phyloP scores from a whole-genome alignment of 2,113 vertebrate species.

The Garra rufa region DNA sequence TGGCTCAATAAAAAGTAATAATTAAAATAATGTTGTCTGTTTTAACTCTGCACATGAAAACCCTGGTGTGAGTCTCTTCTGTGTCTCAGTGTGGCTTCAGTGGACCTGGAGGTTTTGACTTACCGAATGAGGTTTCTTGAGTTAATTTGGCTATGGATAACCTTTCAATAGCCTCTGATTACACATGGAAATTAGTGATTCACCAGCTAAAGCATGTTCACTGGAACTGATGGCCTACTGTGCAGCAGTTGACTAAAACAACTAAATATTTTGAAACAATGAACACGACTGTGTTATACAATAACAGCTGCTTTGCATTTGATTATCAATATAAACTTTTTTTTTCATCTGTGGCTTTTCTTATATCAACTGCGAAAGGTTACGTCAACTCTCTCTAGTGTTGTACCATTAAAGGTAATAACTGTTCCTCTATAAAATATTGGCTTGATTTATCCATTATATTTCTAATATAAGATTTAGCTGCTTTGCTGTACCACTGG shows the following conservation, averaged over 20 bases:
- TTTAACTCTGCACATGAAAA: neutral
- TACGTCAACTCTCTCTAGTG: neutral
- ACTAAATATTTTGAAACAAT: neutral
- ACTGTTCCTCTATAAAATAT: neutral
- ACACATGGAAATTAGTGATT: neutral
- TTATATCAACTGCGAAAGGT: neutral
- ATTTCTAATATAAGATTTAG: conserved; percentile 10
- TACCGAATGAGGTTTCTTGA: conserved; percentile 44
- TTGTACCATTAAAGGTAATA: conserved; percentile 3
- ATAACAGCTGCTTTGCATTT: conserved; percentile 33
- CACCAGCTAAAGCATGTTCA: neutral
- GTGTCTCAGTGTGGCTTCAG: neutral
- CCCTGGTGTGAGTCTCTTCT: neutral
- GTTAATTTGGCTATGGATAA: conserved; percentile 2
- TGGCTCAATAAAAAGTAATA: neutral
- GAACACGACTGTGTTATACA: neutral
- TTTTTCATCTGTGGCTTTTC: neutral
- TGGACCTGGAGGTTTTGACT: conserved; percentile 49
- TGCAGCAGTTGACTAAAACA: conserved; percentile 39
- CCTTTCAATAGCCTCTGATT: neutral
- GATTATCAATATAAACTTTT: conserved; percentile 20
- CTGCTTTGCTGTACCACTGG: neutral
- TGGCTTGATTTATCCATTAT: conserved; percentile 3
- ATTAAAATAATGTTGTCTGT: neutral
- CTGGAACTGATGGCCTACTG: conserved; percentile 1